Percentiles rank a stretch among this genome's conserved stretches.
Evolutionary conservation across 2,797 vertebrate species (phyloP).

Genomic region (Anguilla megastoma): DNA sequence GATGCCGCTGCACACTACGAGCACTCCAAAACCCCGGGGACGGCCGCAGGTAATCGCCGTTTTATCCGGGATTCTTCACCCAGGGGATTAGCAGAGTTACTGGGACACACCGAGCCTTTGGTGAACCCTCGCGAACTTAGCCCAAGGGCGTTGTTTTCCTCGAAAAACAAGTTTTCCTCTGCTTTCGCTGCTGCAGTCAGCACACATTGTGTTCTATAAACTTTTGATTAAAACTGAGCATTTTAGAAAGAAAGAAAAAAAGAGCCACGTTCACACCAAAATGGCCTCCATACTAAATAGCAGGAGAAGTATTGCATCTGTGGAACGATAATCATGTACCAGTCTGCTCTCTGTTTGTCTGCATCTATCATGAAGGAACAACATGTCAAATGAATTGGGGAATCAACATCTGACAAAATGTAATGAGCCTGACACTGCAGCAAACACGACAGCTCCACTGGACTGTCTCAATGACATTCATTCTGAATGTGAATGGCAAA

Average conservation of each 20-base stretch:
- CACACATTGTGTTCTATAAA: not conserved
- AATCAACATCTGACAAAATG: not conserved
- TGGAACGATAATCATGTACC: not conserved
- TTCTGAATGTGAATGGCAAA: not conserved
- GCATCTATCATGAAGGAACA: not conserved
- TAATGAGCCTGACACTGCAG: not conserved
- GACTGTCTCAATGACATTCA: not conserved
- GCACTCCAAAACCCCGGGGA: not conserved
- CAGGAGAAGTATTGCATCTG: not conserved
- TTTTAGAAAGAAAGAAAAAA: not conserved
- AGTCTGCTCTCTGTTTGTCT: not conserved
- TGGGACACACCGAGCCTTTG: not conserved
- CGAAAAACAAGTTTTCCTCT: slow-evolving; percentile 8
- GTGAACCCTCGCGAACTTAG: slow-evolving; percentile 2
- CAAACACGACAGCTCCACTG: not conserved
- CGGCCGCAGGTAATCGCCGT: slow-evolving; percentile 5
- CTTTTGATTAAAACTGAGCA: not conserved
- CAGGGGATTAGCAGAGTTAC: not conserved
- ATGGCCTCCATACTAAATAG: not conserved
- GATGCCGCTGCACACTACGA: no score
- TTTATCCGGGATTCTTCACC: slow-evolving; percentile 11
- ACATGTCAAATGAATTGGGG: not conserved
- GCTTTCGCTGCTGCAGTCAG: not conserved
- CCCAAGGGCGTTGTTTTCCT: slow-evolving; percentile 15
- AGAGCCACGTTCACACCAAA: not conserved